Conservation (phyloP, 2,888 invertebrate genomes). For the Unio pictorum region DNA sequence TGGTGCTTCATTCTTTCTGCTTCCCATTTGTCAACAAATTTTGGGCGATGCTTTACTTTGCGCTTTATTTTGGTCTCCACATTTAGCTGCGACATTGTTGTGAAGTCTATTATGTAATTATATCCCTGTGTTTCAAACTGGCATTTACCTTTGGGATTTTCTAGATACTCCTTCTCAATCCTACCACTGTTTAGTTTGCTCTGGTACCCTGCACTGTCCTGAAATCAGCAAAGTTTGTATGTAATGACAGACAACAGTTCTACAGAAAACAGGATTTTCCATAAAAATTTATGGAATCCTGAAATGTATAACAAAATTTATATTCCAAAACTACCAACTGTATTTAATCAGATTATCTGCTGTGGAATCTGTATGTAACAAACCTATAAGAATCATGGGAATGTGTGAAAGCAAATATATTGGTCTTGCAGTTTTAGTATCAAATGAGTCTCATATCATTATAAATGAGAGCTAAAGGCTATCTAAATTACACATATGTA, state of each 20-base stretch:
- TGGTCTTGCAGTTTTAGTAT: too few relatives aligned
- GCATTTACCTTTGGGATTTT: slow-evolving; percentile 31
- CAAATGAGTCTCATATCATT: too few relatives aligned
- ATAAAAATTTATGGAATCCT: too few relatives aligned
- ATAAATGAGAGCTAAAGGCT: too few relatives aligned
- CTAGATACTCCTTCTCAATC: slow-evolving; percentile 37
- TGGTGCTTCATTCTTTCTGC: slow-evolving; percentile 4
- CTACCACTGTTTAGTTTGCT: slow-evolving; percentile 25
- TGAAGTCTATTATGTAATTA: slow-evolving; percentile 42
- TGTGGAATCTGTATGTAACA: too few relatives aligned
- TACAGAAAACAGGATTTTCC: slow-evolving; percentile 3
- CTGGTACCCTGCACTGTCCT: slow-evolving; percentile 19
- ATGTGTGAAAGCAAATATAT: too few relatives aligned
- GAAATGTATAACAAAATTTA: too few relatives aligned
- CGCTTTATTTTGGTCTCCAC: slow-evolving; percentile 26
- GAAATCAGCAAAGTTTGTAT: neutral
- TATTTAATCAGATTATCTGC: too few relatives aligned
- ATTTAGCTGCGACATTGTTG: slow-evolving; percentile 43
- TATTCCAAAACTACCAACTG: too few relatives aligned
- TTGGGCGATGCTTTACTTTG: slow-evolving; percentile 37
- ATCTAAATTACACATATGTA: too few relatives aligned
- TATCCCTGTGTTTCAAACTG: slow-evolving; percentile 36
- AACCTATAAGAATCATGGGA: too few relatives aligned
- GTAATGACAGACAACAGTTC: neutral
- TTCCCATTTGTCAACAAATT: slow-evolving; percentile 21